These are phyloP conservation scores for Calliphora vicina DNA, from an alignment of 1,140 invertebrate species.

Conservation along the genomic window DNA sequence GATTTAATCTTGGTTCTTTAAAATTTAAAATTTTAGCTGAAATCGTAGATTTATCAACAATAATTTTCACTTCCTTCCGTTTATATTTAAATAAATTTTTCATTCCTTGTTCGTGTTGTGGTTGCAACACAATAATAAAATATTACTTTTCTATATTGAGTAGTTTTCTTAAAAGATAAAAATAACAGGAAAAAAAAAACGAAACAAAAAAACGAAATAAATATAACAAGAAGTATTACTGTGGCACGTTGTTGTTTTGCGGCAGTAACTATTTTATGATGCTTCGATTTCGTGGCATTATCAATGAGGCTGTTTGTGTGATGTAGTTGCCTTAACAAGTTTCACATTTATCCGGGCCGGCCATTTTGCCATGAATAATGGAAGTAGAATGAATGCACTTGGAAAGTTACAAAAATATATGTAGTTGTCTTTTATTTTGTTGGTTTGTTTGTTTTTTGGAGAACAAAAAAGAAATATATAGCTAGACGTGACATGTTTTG, in stretches of 20 bases:
- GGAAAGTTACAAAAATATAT: neutral
- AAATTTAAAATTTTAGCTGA: no score
- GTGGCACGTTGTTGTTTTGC: neutral
- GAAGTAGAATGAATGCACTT: neutral
- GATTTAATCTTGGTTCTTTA: no score
- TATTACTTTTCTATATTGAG: neutral
- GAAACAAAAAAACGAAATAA: neutral
- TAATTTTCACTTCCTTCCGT: neutral
- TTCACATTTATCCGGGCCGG: neutral
- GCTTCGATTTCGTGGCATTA: constrained; percentile 15
- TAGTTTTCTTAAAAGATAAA: neutral
- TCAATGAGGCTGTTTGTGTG: neutral
- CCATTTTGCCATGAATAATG: neutral
- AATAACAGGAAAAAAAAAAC: no score
- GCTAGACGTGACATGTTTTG: neutral
- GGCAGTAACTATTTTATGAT: constrained; percentile 13
- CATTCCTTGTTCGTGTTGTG: neutral
- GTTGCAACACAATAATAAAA: neutral
- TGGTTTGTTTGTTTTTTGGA: no score
- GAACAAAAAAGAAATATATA: neutral
- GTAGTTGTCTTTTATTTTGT: no score
- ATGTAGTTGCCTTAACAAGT: neutral
- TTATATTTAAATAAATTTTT: neutral
- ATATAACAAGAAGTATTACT: neutral
- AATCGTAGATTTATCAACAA: no score